Base-by-base conservation (phyloP, 37 sponge, comb jelly and placozoan genomes). In the Bolinopsis microptera region DNA sequence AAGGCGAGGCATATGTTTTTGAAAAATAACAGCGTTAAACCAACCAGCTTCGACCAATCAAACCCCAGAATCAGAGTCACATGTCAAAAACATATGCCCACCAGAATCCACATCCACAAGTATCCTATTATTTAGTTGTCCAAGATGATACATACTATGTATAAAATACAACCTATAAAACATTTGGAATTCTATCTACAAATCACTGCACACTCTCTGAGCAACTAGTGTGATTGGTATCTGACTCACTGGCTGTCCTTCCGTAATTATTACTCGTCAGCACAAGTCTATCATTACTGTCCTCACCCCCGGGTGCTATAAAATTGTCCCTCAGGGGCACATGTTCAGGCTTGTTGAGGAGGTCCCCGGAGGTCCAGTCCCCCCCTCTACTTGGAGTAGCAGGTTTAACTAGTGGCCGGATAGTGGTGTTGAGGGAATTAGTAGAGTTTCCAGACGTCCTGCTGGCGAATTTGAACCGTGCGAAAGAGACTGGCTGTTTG, bases 261-360 rank as follows among this genome's bases (percentile, higher is more conserved):
- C 61, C 61, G n/a, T n/a, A n/a, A n/a, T n/a, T n/a, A n/a, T n/a
- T n/a, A 5, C 9, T 18, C 13, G 61, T 48, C 61, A 48, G 5
- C 61, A 48, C 61, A 5, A 48, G 61, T 48, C 61, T 48, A 5
- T 48, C 61, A 13, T 48, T 13, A 48, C 61, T 48, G 74, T 70
- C 74, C 25, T 9, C 21, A n/a, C 74, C 3, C 25, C 1, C 32
- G 32, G 1, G 18, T 22, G 32, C 21, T 1, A 77, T 36, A 35
- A 32, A 77, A 35, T 77, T 77, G 37, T 77, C 33, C 37, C 80
- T 77, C 80, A 77, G 35, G 34, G 80, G 80, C 21, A 27, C 36
- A 18, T 35, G 27, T 9, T 77, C 80, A 36, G 80, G 18, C 36
- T 36, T 31, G 5, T 5, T 13, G 5, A 13, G 9, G 61, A 5